Evolutionary conservation across 2,113 vertebrate species (phyloP).

Genomic region (Triplophysa dalaica): DNA sequence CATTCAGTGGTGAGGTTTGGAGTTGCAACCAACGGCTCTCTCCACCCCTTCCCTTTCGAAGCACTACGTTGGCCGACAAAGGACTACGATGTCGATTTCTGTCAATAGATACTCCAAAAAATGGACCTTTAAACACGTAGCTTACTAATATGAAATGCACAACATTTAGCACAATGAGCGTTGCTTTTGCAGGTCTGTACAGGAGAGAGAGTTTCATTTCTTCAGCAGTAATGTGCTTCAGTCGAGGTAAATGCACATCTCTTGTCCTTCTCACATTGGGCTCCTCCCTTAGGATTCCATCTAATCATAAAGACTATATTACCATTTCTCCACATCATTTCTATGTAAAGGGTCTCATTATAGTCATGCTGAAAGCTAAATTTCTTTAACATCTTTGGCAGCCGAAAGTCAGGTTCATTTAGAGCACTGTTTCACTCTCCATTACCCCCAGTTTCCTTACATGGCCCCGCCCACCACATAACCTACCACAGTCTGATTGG

Average conservation of each 20-base stretch:
- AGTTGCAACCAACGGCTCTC: too few species aligned
- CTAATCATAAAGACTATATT: conserved; percentile 30
- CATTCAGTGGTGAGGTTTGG: too few species aligned
- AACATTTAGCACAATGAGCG: too few species aligned
- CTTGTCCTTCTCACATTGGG: background rate
- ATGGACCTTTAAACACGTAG: too few species aligned
- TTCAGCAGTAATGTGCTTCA: conserved; percentile 28
- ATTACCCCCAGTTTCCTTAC: background rate
- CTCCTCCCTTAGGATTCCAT: conserved; percentile 36
- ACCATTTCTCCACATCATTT: conserved; percentile 13
- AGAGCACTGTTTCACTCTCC: background rate
- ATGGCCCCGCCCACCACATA: background rate
- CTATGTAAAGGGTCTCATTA: background rate
- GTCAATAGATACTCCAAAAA: too few species aligned
- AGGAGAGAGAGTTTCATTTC: conserved; percentile 4
- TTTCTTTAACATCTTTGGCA: background rate
- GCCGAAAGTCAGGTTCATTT: background rate
- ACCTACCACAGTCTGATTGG: background rate
- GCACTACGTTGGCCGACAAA: too few species aligned
- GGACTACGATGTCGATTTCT: too few species aligned
- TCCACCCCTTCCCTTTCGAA: too few species aligned
- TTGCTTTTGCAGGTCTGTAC: too few species aligned
- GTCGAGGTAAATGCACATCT: conserved; percentile 42
- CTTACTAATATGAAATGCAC: too few species aligned
- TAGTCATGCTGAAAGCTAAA: background rate